These are phyloP conservation scores for Steromphala cineraria DNA, from an alignment of 2,888 invertebrate species.

Conservation along the genomic window DNA sequence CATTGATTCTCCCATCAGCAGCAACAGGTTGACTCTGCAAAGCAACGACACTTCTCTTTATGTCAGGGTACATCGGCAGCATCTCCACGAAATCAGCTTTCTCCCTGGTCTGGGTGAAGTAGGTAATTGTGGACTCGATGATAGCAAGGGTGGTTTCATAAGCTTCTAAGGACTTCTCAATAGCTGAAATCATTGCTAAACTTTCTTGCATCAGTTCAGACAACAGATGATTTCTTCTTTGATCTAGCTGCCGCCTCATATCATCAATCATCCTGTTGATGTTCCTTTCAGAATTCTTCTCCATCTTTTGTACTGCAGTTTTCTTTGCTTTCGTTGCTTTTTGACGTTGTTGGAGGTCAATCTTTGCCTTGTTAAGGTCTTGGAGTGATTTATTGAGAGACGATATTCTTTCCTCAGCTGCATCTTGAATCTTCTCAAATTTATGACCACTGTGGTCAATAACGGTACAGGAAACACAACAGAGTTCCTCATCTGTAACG, in stretches of 20 bases:
- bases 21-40: too few species aligned
- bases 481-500: background rate
- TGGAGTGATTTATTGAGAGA: too few species aligned
- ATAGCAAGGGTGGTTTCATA: background rate
- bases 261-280: background rate
- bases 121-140: background rate
- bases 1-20: too few species aligned
- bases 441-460: background rate
- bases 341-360: background rate
- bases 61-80: background rate
- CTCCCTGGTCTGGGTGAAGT: background rate
- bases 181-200: background rate
- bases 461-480: background rate
- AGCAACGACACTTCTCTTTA: background rate
- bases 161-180: background rate
- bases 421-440: background rate
- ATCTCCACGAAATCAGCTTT: background rate
- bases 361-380: too few species aligned
- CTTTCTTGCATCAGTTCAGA: background rate
- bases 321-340: too few species aligned
- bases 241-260: background rate
- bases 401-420: background rate
- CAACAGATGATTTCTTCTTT: background rate
- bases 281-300: background rate
- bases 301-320: background rate